A percentile compares a stretch with the other conserved stretches of the same genome.
Conservation (phyloP, 2,888 invertebrate genomes). For the Proisotoma minuta region DNA sequence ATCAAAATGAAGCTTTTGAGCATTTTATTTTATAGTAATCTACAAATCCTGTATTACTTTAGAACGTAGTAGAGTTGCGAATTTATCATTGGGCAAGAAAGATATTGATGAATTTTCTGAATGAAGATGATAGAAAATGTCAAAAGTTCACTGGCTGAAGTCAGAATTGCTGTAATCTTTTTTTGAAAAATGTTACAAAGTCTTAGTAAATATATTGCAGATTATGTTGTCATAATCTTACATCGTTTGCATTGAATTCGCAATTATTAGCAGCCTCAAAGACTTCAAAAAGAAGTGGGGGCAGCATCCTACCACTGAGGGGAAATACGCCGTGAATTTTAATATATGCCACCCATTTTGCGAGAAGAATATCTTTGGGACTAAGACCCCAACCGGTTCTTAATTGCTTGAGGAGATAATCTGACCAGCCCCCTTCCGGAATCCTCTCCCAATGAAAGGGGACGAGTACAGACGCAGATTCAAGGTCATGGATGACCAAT, state of each 20-base stretch:
- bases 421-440: slow-evolving; percentile 22
- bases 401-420: slow-evolving; percentile 28
- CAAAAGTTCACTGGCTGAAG: slow-evolving; percentile 2
- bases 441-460: slow-evolving; percentile 32
- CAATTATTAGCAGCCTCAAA: neutral
- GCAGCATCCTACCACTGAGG: slow-evolving; percentile 27
- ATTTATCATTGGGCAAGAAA: slow-evolving; percentile 24
- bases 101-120: slow-evolving; percentile 20
- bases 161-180: no score
- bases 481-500: slow-evolving; percentile 21
- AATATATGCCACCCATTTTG: slow-evolving; percentile 31
- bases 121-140: slow-evolving; percentile 19
- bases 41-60: no score
- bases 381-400: slow-evolving; percentile 31
- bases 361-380: slow-evolving; percentile 33
- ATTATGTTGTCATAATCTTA: no score
- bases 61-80: slow-evolving; percentile 31
- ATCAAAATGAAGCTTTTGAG: no score
- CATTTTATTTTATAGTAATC: no score
- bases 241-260: neutral
- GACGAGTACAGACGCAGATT: slow-evolving; percentile 12
- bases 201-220: no score
- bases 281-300: neutral
- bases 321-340: slow-evolving; percentile 25
- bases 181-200: no score